Conservation (phyloP, 2,888 invertebrate species). For the Gasteruption jaculator region DNA sequence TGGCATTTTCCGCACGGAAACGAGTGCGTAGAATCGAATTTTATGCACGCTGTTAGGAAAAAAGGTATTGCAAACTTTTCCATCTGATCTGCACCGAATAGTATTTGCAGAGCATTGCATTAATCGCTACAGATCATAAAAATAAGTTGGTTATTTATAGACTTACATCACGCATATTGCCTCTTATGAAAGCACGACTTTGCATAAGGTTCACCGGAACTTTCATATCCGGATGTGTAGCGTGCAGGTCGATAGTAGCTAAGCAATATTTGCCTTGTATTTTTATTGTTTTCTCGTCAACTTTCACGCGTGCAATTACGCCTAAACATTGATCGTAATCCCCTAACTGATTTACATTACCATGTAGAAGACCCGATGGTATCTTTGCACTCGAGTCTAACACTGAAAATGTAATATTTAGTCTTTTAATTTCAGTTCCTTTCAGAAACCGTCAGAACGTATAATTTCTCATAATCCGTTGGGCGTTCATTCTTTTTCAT, state of each 20-base stretch:
- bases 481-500: too few relatives aligned
- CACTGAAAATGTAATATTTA: conserved; percentile 55
- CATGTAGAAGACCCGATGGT: conserved; percentile 64
- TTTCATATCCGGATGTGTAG: conserved; percentile 58
- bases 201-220: conserved; percentile 63
- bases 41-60: too few relatives aligned
- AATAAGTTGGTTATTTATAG: conserved; percentile 14
- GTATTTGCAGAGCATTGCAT: too few relatives aligned
- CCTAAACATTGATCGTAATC: conserved; percentile 68
- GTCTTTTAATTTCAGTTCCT: too few relatives aligned
- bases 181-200: conserved; percentile 62
- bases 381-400: conserved; percentile 69
- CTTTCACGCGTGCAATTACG: conserved; percentile 56
- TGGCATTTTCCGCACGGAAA: too few relatives aligned
- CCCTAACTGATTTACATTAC: conserved; percentile 68
- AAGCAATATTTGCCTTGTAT: conserved; percentile 69
- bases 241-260: conserved; percentile 62
- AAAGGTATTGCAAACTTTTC: too few relatives aligned
- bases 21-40: too few relatives aligned
- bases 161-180: conserved; percentile 62
- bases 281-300: conserved; percentile 59
- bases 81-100: too few relatives aligned
- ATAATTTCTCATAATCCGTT: too few relatives aligned
- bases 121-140: too few relatives aligned
- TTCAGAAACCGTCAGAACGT: too few relatives aligned